Percentiles rank a stretch among this genome's conserved stretches.
phyloP scores from a whole-genome alignment of 2,888 invertebrate genomes.

The Sesamia inferens region DNA sequence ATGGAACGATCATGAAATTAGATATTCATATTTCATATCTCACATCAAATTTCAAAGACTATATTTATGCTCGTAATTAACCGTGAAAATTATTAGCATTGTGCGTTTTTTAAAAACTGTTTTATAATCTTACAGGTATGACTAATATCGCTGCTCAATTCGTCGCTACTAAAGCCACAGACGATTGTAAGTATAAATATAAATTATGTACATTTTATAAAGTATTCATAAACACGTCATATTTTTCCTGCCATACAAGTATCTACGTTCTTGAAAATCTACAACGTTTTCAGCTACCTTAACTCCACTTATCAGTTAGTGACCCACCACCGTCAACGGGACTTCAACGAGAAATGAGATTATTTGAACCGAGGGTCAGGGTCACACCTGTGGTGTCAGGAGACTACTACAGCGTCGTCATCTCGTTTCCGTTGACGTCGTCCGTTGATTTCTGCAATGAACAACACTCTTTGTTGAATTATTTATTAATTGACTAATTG shows the following conservation, averaged over 20 bases:
- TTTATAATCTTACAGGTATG: conserved; percentile 69
- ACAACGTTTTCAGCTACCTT: not conserved
- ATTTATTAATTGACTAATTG: not conserved
- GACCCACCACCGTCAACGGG: not conserved
- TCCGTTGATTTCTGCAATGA: not conserved
- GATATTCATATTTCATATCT: not conserved
- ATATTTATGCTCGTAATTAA: not conserved
- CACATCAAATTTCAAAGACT: too few relatives aligned
- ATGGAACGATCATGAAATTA: not conserved
- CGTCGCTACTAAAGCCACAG: conserved; percentile 74
- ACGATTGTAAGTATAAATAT: conserved; percentile 67
- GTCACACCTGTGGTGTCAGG: not conserved
- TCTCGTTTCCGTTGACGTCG: not conserved
- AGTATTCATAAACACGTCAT: not conserved
- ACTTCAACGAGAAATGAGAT: not conserved
- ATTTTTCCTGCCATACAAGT: not conserved
- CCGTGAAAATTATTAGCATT: not conserved
- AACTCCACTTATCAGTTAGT: not conserved
- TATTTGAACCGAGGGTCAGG: not conserved
- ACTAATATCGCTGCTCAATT: conserved; percentile 68
- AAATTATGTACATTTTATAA: not conserved
- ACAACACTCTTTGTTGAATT: not conserved
- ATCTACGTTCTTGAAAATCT: not conserved
- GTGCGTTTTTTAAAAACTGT: not conserved
- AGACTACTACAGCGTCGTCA: not conserved